Base-by-base conservation (phyloP, 1,140 invertebrate species). In the Drosophila ogumai region DNA sequence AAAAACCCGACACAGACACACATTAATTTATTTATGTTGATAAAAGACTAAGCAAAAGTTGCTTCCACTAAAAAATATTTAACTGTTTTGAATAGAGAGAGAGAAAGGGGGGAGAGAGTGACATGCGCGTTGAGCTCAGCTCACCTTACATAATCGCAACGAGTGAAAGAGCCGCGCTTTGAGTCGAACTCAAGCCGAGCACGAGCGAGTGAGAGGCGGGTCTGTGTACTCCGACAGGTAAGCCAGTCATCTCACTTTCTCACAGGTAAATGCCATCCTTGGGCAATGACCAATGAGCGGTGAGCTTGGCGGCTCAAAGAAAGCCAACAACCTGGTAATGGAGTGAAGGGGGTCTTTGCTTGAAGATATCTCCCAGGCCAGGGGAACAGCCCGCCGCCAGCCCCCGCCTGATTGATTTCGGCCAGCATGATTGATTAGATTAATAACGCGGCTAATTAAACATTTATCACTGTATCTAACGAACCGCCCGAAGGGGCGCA, bases 391-490 rank as follows among this genome's bases (percentile, higher is more conserved):
- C 13, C 50, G 32, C 32, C 52, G 52, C 32, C 6, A 54, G 13
- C 52, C 66, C 67, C 49, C 68, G n/a, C 34, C 54, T 84, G 84
- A 84, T 87, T 87, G 80, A 88, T 76, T 88, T 67, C 25, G 40
- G 58, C 52, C 56, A 47, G 41, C 65, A 84, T 88, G 85, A 90
- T 90, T 90, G 85, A 90, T 90, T 90, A 90, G 81, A 52, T 84
- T 90, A 90, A 90, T 90, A 90, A 90, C 75, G 69, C 85, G 80
- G 77, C 81, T 88, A 88, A 88, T 88, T 88, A 88, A 79, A 82
- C 84, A 88, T 78, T 90, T 88, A 88, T 88, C 85, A 85, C 68
- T 73, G 67, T 85, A 84, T 84, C 81, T 80, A 77, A 74, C 82
- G 66, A 68, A 52, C 72, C 46, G 71, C 58, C 71, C 57, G 55